Evolutionary conservation across 30 jellyfish, hydroid and myxozoan genomes (phyloP), one percentile per base, ranked within the genome.

Genomic region (Clytia hemisphaerica): DNA sequence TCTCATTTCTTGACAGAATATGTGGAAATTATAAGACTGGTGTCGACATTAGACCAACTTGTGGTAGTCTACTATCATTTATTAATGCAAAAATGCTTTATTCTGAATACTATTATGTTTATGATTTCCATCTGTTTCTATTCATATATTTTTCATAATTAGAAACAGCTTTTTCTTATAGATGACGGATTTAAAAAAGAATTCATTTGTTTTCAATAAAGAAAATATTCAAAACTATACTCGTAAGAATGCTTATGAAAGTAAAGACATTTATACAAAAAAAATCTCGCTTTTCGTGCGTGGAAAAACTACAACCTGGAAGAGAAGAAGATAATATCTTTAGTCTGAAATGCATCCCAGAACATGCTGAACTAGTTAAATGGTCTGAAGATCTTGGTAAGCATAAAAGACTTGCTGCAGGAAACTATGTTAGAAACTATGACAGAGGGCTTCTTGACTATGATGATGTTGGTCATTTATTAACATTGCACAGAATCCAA

Each of bases 241-340:
- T 26, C 31, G 50, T 30, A 58, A 35, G 72, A 48, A 58, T 30
- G 72, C 72, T 30, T 51, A 30, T n/a, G 72, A 58, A 58, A 58
- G 72, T 58, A 48, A 51, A 7, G 51, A 58, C 36, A 48, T 30
- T 48, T 58, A 28, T 58, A n/a, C n/a, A n/a, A n/a, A n/a, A n/a
- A n/a, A n/a, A n/a, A n/a, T n/a, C n/a, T n/a, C n/a, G n/a, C n/a
- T n/a, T n/a, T n/a, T n/a, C n/a, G n/a, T n/a, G n/a, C n/a, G n/a
- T n/a, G n/a, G n/a, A n/a, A n/a, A n/a, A n/a, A n/a, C n/a, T n/a
- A n/a, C n/a, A n/a, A n/a, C n/a, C n/a, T 58, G 71, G 30, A 58
- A 58, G 34, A 48, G 34, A 33, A 58, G 35, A 45, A 58, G 18
- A 25, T 30, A 58, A 58, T 58, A 48, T 51, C 31, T 58, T 58